phyloP scores from a whole-genome alignment of 1,140 invertebrate species.

The Nephila pilipes region DNA sequence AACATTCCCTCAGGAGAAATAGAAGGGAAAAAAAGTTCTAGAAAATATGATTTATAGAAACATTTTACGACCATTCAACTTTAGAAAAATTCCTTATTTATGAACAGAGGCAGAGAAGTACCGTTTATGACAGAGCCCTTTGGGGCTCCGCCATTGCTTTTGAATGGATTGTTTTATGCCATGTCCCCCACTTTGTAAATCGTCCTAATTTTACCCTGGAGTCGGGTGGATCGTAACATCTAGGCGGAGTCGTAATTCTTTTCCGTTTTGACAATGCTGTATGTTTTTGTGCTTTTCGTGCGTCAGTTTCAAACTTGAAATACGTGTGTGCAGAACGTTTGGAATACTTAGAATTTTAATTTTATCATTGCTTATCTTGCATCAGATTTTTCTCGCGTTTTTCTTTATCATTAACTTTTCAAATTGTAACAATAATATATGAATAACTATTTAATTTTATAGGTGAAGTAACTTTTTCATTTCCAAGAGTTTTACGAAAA shows the following conservation, averaged over 20 bases:
- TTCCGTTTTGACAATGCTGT: neutral
- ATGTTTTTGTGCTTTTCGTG: neutral
- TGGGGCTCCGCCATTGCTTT: neutral
- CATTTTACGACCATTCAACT: slow-evolving; percentile 60
- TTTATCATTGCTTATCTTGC: too few relatives aligned
- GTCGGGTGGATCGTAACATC: neutral
- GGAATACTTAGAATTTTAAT: neutral
- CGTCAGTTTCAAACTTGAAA: neutral
- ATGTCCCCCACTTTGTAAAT: slow-evolving; percentile 62
- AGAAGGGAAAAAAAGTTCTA: neutral
- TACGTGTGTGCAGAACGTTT: neutral
- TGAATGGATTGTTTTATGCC: slow-evolving; percentile 45
- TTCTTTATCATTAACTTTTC: too few relatives aligned
- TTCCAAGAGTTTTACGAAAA: too few relatives aligned
- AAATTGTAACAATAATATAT: too few relatives aligned
- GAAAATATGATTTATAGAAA: slow-evolving; percentile 58
- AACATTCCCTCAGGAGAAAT: neutral
- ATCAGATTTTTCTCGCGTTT: too few relatives aligned
- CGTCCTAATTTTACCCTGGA: slow-evolving; percentile 56
- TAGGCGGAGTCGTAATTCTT: neutral
- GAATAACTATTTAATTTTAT: too few relatives aligned
- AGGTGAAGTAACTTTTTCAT: too few relatives aligned
- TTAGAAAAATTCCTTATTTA: slow-evolving; percentile 67
- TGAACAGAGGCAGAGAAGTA: slow-evolving; percentile 35
- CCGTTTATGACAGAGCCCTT: slow-evolving; percentile 31